Conservation (phyloP, 2,797 vertebrate species). For the Neosilurus mollespiculum region DNA sequence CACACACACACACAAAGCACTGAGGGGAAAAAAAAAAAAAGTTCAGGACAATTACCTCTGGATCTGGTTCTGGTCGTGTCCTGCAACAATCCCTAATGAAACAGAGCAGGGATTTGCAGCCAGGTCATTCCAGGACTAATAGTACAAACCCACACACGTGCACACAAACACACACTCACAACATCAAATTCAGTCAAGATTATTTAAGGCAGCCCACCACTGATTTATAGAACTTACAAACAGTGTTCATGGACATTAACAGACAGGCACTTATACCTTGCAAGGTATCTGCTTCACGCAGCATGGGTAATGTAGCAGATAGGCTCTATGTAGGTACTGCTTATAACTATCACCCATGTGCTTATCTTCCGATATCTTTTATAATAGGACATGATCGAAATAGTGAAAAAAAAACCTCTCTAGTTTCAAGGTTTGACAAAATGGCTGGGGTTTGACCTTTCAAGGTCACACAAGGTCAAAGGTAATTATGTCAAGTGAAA, state of each 20-base stretch:
- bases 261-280: too few species aligned
- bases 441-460: too few species aligned
- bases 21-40: conserved; percentile 64
- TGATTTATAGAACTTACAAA: background rate
- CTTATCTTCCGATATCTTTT: too few species aligned
- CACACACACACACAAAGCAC: conserved; percentile 60
- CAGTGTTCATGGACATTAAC: background rate
- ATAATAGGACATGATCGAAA: too few species aligned
- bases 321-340: too few species aligned
- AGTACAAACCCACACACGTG: background rate
- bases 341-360: too few species aligned
- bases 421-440: too few species aligned
- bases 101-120: conserved; percentile 39
- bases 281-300: too few species aligned
- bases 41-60: conserved; percentile 84
- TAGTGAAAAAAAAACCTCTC: too few species aligned
- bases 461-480: too few species aligned
- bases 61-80: conserved; percentile 68
- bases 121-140: conserved; percentile 35
- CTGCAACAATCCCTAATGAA: conserved; percentile 37
- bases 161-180: background rate
- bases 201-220: background rate
- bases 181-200: background rate
- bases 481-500: too few species aligned
- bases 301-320: too few species aligned